Base-by-base conservation (phyloP, 2,888 invertebrate species). In the Gasteruption jaculator region DNA sequence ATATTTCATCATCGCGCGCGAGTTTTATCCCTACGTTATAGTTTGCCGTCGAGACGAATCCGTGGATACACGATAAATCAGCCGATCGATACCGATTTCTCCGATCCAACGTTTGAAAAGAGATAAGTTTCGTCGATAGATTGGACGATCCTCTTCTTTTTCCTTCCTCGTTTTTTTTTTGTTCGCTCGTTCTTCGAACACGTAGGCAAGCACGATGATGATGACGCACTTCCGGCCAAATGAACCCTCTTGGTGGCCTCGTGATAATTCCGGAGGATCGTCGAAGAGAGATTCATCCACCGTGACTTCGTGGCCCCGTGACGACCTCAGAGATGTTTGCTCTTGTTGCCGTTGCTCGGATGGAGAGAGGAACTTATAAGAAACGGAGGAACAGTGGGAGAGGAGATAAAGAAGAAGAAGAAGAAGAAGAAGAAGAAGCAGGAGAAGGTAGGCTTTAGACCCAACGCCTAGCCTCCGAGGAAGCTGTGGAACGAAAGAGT, bases 291-390 rank as follows among this genome's bases (percentile, higher is more conserved):
- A 59, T 61, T 52, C 56, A 61, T 59, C 58, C 58, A 57, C 54
- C 61, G 60, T 58, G 59, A 59, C 58, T 65, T 52, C 58, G 56
- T 60, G 58, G 59, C 65, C 65, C 65, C 63, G 62, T 67, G 65
- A 66, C 67, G 66, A 65, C 63, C 65, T 57, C 53, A 35, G 45
- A 53, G 57, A 58, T 65, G 59, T 67, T 66, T 65, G 64, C 61
- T 65, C 63, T 61, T 65, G 64, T 67, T 66, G 60, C 57, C 47
- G 43, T 53, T 58, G 55, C 49, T 48, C 29, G 40, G 35, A 44
- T 39, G 18, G 38, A 36, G 35, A 38, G 46, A 4, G 11, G 33
- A 36, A 44, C 39, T 43, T 41, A 45, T 41, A 50, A 37, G 31
- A 19, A 46, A 34, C 30, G 34, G 36, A 42, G 24, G 38, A 48